These are phyloP conservation scores for Crocallis elinguaria DNA, from an alignment of 2,888 invertebrate species.

Conservation along the genomic window DNA sequence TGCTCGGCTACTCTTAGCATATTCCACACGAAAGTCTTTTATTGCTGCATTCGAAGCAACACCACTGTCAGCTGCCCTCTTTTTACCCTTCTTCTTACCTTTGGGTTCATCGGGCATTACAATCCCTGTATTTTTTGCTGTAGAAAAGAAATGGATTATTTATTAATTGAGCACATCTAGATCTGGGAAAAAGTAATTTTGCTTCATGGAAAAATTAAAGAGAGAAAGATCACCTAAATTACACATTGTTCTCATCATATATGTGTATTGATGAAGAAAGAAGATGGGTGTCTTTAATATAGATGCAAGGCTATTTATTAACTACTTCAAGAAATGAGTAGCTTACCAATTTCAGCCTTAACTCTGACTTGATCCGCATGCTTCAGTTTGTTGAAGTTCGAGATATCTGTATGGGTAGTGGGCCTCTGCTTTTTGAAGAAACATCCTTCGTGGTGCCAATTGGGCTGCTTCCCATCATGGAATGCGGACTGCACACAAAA, in stretches of 20 bases:
- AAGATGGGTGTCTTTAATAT: too few species aligned
- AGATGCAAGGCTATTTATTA: not conserved
- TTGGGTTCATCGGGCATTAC: slow-evolving; percentile 80
- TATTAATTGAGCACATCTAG: not conserved
- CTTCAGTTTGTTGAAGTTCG: slow-evolving; percentile 90
- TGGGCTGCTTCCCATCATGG: slow-evolving; percentile 93
- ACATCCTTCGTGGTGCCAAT: slow-evolving; percentile 95
- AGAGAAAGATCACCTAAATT: too few species aligned
- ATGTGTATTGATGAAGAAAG: too few species aligned
- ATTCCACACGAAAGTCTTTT: slow-evolving; percentile 90
- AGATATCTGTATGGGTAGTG: slow-evolving; percentile 90
- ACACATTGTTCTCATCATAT: too few species aligned
- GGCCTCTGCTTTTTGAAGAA: slow-evolving; percentile 94
- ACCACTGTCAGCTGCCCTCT: slow-evolving; percentile 57
- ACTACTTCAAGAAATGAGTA: not conserved
- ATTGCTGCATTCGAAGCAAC: slow-evolving; percentile 57
- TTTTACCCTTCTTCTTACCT: slow-evolving; percentile 70
- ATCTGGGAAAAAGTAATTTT: too few species aligned
- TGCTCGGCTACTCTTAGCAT: slow-evolving; percentile 93
- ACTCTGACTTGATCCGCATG: slow-evolving; percentile 94
- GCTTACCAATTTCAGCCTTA: slow-evolving; percentile 87
- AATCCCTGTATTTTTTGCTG: slow-evolving; percentile 55
- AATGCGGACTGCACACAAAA: slow-evolving; percentile 88
- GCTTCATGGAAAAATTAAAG: too few species aligned
- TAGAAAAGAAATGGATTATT: slow-evolving; percentile 6